A percentile compares a stretch with the other conserved stretches of the same genome.
Evolutionary conservation across 1,140 invertebrate species (phyloP).

Genomic region (Armadillidium nasatum): DNA sequence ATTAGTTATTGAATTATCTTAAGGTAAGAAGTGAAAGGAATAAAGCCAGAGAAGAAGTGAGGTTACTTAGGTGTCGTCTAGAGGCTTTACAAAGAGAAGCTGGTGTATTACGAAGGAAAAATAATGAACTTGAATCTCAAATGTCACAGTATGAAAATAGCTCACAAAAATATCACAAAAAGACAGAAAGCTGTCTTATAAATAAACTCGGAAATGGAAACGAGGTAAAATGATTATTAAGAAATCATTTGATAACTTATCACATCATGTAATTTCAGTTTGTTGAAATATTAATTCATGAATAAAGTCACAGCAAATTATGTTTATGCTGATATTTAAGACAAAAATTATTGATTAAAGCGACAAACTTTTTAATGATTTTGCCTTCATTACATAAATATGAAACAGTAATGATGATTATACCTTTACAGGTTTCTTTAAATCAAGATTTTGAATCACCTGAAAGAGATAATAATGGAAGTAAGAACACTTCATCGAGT

Average conservation of each 20-base stretch:
- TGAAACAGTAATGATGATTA: too few species aligned
- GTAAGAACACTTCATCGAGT: constrained; percentile 27
- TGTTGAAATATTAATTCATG: too few species aligned
- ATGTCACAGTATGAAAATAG: constrained; percentile 50
- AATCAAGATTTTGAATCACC: constrained; percentile 34
- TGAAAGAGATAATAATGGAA: constrained; percentile 31
- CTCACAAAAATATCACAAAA: background rate
- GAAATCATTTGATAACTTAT: too few species aligned
- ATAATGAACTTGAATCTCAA: constrained; percentile 70
- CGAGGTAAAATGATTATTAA: too few species aligned
- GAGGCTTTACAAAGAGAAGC: constrained; percentile 73
- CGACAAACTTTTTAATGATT: too few species aligned
- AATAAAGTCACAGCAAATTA: too few species aligned
- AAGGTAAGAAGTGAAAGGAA: constrained; percentile 75
- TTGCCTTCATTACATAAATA: too few species aligned
- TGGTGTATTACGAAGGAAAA: constrained; percentile 68
- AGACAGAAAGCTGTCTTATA: background rate
- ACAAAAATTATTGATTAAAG: too few species aligned
- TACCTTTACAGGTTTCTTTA: background rate
- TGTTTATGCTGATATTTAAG: too few species aligned
- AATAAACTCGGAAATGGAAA: too few species aligned
- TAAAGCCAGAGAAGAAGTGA: constrained; percentile 78
- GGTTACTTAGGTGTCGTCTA: constrained; percentile 71
- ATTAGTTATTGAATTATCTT: constrained; percentile 37
- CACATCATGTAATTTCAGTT: too few species aligned